Evolutionary conservation across 1,140 invertebrate genomes (phyloP), one percentile per base, ranked within the genome.

Genomic region (Hycleus cichorii): DNA sequence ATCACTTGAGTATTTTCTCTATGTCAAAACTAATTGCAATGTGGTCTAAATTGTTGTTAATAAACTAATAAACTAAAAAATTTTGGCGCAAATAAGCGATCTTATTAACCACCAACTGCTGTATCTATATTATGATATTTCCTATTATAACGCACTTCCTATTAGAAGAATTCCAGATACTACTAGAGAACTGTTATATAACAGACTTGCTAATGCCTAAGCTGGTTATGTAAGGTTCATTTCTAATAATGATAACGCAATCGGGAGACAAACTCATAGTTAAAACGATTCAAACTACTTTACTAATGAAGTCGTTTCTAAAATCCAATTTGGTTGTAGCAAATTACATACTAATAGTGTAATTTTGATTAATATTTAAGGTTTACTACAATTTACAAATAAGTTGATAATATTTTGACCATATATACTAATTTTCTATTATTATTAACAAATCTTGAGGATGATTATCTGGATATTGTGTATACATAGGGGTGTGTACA

Each of bases 361-460:
- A 57, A 50, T 50, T 59, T 52, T 59, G 57, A 59, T 59, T 52
- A 59, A 59, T 59, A 59, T 48, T 52, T 59, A 47, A 32, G 7
- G 32, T 52, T 53, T 38, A 46, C 47, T 52, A 45, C 57, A 50
- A 52, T 39, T 52, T 53, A 7, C 32, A 7, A 32, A 32, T 5
- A 5, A 7, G 32, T 32, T 18, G 18, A 32, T 32, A 32, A 5
- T 4, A 4, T 32, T 4, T 32, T 32, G 32, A 4, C 32, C 32
- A 32, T 32, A 32, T 32, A 32, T 32, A 32, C 7, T 32, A 4
- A 32, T 32, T 32, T 32, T 32, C 32, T 32, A 32, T 32, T 32
- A 7, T 32, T 32, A 18, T 18, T 18, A 18, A 32, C 32, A 32
- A 32, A 32, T 32, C 32, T 32, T 32, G 32, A 32, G 32, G 32